Base-by-base conservation (phyloP, 2,113 vertebrate species). In the Onychostoma macrolepis region DNA sequence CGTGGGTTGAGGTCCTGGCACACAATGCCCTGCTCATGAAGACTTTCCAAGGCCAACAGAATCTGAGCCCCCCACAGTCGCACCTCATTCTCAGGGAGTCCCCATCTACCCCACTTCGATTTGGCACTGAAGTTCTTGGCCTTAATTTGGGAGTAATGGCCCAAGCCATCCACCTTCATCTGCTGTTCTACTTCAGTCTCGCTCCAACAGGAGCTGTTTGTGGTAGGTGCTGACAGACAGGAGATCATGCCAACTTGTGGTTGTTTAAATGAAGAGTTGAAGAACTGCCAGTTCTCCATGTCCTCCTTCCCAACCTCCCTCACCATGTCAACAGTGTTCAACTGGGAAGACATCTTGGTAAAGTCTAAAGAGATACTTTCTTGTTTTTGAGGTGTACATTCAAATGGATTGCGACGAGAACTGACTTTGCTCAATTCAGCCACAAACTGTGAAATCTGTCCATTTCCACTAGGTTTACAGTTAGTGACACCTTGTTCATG, bases 1-100 rank as follows among this genome's bases (percentile, higher is more conserved):
- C 94, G 96, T n/a, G 98, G 98, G 88, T 98, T 99, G 88, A 99
- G 97, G 87, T 99, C 98, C 58, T 94, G 94, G 92, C 98, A 99
- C 85, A 99, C 80, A n/a, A 99, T 92, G 28, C 98, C 97, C 90
- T 99, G 97, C 87, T 99, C 94, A 74, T 99, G 98, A 84, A 99
- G 95, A 19, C 96, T 97, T 86, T 99, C 98, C 85, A 99, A 91
- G 2, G 97, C 97, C 92, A 99, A 87, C 33, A 99, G 93, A 21
- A 96, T 95, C 95, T 99, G 97, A 0, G 98, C 97, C 2, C 96
- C 98, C 98, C 97, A 99, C 17, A 96, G 93, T 43, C 92, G 94
- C 85, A 96, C 97, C 89, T 97, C 95, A 15, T 95, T 93, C 85
- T 99, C 97, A 0, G 94, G 93, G 86, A 97, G 93, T 1, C 94